Percentiles rank a stretch among this genome's conserved stretches.
Conservation (phyloP, 2,113 vertebrate species). For the Nematolebias whitei region DNA sequence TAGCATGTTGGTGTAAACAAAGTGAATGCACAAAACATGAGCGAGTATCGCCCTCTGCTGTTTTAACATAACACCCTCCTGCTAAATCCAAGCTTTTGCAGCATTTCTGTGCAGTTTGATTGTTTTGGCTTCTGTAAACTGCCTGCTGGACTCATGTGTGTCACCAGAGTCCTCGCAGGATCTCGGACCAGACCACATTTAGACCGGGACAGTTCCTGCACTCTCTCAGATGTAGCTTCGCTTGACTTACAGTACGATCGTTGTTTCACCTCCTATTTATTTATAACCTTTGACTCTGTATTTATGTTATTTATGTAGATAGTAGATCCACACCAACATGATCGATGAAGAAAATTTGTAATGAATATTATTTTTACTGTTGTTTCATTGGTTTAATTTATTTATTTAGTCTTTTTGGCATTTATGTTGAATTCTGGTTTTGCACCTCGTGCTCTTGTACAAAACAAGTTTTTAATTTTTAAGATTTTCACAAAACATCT, state of each 20-base stretch:
- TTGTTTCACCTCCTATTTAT: conserved; percentile 69
- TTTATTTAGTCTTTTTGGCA: conserved; percentile 24
- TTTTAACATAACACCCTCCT: conserved; percentile 36
- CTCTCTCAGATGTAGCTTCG: conserved; percentile 80
- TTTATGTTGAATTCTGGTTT: conserved; percentile 62
- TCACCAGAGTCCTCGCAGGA: conserved; percentile 25
- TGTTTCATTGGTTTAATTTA: no score
- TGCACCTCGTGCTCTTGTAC: conserved; percentile 62
- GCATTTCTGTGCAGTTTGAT: conserved; percentile 41
- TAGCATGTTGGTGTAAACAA: conserved; percentile 63
- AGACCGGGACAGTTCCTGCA: conserved; percentile 61
- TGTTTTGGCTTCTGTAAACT: conserved; percentile 28
- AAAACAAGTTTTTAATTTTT: conserved; percentile 57
- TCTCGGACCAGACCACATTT: conserved; percentile 22
- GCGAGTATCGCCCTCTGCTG: conserved; percentile 67
- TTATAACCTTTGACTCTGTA: conserved; percentile 59
- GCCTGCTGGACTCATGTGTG: conserved; percentile 26
- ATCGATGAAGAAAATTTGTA: conserved; percentile 52
- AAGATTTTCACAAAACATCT: conserved; percentile 31
- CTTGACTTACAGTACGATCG: conserved; percentile 68
- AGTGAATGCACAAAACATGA: conserved; percentile 32
- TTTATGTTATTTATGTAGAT: conserved; percentile 74
- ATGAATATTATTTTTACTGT: conserved; percentile 61
- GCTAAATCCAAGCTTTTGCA: conserved; percentile 56
- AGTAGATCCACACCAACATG: conserved; percentile 56